Evolutionary conservation across 2,113 vertebrate genomes (phyloP).

Genomic region (Neolamprologus falcicula): DNA sequence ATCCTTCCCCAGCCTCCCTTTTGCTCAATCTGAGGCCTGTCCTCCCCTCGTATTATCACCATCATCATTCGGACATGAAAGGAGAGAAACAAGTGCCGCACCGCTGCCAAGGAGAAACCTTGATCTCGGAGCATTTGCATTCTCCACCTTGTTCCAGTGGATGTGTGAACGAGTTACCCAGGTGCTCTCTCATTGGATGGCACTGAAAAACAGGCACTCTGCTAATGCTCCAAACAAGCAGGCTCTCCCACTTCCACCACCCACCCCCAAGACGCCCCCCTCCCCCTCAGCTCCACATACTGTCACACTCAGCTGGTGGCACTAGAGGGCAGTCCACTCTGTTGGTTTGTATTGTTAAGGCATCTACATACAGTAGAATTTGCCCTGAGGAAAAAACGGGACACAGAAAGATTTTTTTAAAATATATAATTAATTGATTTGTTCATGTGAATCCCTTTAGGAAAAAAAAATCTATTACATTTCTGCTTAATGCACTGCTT

Average conservation of each 20-base stretch:
- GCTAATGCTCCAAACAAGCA: slow-evolving; percentile 41
- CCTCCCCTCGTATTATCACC: slow-evolving; percentile 52
- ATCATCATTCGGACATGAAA: slow-evolving; percentile 60
- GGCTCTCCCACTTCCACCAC: neutral
- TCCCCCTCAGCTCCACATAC: neutral
- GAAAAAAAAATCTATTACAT: neutral
- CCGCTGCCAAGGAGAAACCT: slow-evolving; percentile 57
- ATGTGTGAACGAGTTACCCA: slow-evolving; percentile 36
- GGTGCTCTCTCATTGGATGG: slow-evolving; percentile 53
- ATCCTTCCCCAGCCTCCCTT: neutral
- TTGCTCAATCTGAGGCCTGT: slow-evolving; percentile 40
- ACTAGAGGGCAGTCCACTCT: slow-evolving; percentile 75
- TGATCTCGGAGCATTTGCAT: slow-evolving; percentile 63
- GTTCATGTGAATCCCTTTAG: neutral
- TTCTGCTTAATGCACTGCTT: neutral
- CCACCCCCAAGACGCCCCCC: neutral
- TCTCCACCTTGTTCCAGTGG: slow-evolving; percentile 44
- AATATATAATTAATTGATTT: neutral
- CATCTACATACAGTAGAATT: neutral
- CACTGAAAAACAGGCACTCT: slow-evolving; percentile 32
- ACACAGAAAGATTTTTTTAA: neutral
- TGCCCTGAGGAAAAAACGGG: neutral
- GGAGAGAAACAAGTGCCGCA: slow-evolving; percentile 49
- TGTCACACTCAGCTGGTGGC: slow-evolving; percentile 40
- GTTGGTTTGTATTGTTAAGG: slow-evolving; percentile 35